Base-by-base conservation (phyloP, 2,888 invertebrate genomes). In the Eupithecia vulgata region DNA sequence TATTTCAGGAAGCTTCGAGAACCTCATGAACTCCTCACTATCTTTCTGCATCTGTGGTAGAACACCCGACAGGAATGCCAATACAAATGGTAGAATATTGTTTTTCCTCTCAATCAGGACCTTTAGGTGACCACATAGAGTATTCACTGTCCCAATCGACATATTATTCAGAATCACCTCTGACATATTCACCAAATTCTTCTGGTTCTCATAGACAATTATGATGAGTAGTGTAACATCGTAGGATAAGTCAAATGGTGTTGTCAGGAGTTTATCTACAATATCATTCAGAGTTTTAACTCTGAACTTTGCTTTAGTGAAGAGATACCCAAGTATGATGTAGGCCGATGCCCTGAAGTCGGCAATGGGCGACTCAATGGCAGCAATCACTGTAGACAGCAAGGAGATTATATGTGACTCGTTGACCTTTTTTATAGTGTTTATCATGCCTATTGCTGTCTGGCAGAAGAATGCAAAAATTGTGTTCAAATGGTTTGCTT, bases 401-500 rank as follows among this genome's bases (percentile, higher is more conserved):
- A 98, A 91, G 21, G 96, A 95, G 66, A 95, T 95, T 2, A 98
- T 88, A 71, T 97, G 95, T 76, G 95, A 87, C 85, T 97, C 97
- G 68, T 95, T 91, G 10, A 96, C 84, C 71, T 88, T 86, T 61
- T 93, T 85, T 0, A 94, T 90, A 52, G 95, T 91, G 74, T 97
- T 96, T 15, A 97, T 93, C 45, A 96, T 95, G 5, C 97, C 97
- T 48, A 97, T 95, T 0, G 97, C 92, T 0, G 97, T 95, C 17
- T 97, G 96, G 68, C 97, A 96, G 85, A 97, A 98, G 89, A 98
- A 98, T 12, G 97, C 97, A 84, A 97, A 96, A 2, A 97, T 94
- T 0, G 97, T 96, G 70, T 96, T 96, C 13, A 98, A 89, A 57
- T 95, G 92, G 57, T 94, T 89, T 0, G 96, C 95, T 75, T 95